A percentile compares a stretch with the other conserved stretches of the same genome.
Conservation (phyloP, 2,888 invertebrate species). For the Stenodera caucasica region DNA sequence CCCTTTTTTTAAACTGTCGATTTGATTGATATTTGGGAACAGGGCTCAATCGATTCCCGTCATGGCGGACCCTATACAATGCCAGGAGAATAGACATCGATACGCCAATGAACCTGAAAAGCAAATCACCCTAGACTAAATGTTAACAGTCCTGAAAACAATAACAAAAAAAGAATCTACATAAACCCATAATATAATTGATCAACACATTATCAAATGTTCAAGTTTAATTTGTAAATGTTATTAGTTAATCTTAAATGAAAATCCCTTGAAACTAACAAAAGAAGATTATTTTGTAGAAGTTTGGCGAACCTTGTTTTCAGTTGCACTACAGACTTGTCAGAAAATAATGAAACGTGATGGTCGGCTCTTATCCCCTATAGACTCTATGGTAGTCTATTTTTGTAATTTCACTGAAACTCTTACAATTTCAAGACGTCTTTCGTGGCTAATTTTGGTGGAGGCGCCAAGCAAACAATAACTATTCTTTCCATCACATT, state of each 20-base stretch:
- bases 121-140: neutral
- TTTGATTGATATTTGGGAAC: slow-evolving; percentile 33
- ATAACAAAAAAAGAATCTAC: neutral
- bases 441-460: slow-evolving; percentile 1
- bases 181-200: neutral
- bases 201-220: neutral
- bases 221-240: neutral
- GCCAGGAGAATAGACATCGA: slow-evolving; percentile 18
- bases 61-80: slow-evolving; percentile 23
- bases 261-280: slow-evolving; percentile 5
- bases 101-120: slow-evolving; percentile 10
- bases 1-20: slow-evolving; percentile 30
- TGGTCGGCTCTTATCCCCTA: neutral
- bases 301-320: neutral
- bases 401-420: slow-evolving; percentile 1
- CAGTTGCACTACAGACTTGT: neutral
- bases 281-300: slow-evolving; percentile 6
- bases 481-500: neutral
- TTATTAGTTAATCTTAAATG: neutral
- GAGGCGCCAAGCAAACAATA: neutral
- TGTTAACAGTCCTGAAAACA: neutral
- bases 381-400: neutral
- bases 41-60: slow-evolving; percentile 30
- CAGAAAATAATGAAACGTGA: slow-evolving; percentile 7
- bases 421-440: neutral